Evolutionary conservation across 2,888 invertebrate species (phyloP), one percentile per base, ranked within the genome.

Genomic region (Mythimna loreyi): DNA sequence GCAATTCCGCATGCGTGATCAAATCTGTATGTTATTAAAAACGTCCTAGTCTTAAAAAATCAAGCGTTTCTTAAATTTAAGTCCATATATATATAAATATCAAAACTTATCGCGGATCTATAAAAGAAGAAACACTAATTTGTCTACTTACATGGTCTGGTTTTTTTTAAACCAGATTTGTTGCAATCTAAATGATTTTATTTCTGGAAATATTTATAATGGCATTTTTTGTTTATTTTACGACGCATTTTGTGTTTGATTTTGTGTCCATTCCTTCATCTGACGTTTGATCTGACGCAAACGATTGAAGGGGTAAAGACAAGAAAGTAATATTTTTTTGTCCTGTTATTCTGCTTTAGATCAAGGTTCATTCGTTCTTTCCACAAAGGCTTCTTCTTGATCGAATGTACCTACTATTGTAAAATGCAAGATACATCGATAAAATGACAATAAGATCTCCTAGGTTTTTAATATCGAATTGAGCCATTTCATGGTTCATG

Each of bases 141-240:
- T 28, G 3, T 19, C 6, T 8, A 65, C 70, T 28, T 40, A 75
- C 77, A 70, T 70, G 45, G 25, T 75, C n/a, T 30, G 36, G 66
- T 23, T 58, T 65, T 28, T n/a, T 40, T 49, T 28, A 62, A 45
- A 36, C 7, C 30, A 56, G 47, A 49, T 55, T 47, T 53, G 7
- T 47, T 65, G 13, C 30, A 45, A 64, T 9, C 21, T 36, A 36
- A 28, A 9, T 45, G 63, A 47, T 52, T 47, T 56, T 60, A 40
- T 57, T 50, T 58, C 9, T 23, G n/a, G 3, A 11, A 19, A 25
- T 58, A 30, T 21, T 60, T 55, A 25, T 23, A 9, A 21, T 25
- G n/a, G 7, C 19, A 21, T 8, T 36, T 19, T 30, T 21, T 49
- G n/a, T 45, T 56, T 50, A 40, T 23, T 69, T 61, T 43, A 11